These are phyloP conservation scores for Conchocele bisecta DNA, from an alignment of 2,888 invertebrate species.

Conservation along the genomic window DNA sequence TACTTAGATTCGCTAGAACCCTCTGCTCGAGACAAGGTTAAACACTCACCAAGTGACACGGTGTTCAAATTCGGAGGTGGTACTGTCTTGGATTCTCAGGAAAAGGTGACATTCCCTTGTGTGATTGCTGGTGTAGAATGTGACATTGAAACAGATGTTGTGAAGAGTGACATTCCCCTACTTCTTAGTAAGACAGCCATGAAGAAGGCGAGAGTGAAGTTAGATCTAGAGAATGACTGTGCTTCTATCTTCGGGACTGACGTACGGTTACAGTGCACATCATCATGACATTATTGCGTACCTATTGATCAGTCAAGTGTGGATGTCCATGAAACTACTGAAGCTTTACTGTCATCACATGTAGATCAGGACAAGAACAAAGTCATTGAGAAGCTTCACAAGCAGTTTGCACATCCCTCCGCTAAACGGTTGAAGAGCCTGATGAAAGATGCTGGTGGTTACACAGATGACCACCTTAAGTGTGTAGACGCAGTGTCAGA, in stretches of 20 bases:
- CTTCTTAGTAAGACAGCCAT: constrained; percentile 39
- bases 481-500: constrained; percentile 26
- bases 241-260: constrained; percentile 48
- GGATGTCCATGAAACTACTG: too few species aligned
- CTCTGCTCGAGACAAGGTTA: constrained; percentile 8
- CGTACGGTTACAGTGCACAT: too few species aligned
- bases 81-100: constrained; percentile 27
- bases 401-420: constrained; percentile 59
- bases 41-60: constrained; percentile 15
- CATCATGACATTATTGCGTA: too few species aligned
- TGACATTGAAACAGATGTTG: constrained; percentile 42
- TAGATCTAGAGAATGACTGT: constrained; percentile 55
- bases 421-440: constrained; percentile 36
- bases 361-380: background rate
- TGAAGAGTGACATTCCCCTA: constrained; percentile 38
- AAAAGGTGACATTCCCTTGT: constrained; percentile 39
- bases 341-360: constrained; percentile 15
- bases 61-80: constrained; percentile 50
- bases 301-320: too few species aligned
- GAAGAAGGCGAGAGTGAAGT: constrained; percentile 42
- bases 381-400: constrained; percentile 46
- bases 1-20: constrained; percentile 35
- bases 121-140: constrained; percentile 33
- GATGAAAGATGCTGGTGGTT: constrained; percentile 40
- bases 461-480: constrained; percentile 8